Evolutionary conservation across 2,113 vertebrate genomes (phyloP).

Genomic region (Aythya baeri): DNA sequence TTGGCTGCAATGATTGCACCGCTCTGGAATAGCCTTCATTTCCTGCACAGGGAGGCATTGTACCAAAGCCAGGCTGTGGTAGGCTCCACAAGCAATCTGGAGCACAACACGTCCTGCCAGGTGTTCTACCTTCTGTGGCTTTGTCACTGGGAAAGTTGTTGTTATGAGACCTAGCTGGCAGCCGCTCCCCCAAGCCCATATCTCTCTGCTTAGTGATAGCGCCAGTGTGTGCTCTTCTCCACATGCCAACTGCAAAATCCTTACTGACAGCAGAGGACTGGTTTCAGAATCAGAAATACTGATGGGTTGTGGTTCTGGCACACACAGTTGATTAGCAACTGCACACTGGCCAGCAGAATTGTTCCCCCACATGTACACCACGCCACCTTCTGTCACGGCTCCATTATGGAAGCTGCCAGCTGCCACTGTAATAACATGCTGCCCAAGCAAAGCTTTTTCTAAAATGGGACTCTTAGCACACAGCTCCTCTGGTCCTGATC

Average conservation of each 20-base stretch:
- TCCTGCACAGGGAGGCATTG: constrained; percentile 85
- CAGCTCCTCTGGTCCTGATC: constrained; percentile 64
- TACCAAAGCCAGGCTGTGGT: constrained; percentile 93
- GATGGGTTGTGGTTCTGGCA: constrained; percentile 87
- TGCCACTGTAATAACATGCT: constrained; percentile 85
- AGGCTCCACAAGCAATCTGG: constrained; percentile 91
- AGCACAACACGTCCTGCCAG: constrained; percentile 89
- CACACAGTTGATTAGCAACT: constrained; percentile 74
- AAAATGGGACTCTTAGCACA: constrained; percentile 73
- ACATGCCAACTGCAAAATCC: constrained; percentile 89
- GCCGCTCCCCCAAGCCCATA: constrained; percentile 97
- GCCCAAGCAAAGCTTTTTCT: constrained; percentile 86
- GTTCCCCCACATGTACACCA: constrained; percentile 95
- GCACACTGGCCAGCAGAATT: constrained; percentile 94
- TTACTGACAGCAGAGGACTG: constrained; percentile 77
- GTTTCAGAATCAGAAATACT: constrained; percentile 83
- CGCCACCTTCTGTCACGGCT: constrained; percentile 88
- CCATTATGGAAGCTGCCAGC: constrained; percentile 91
- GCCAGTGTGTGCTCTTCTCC: constrained; percentile 93
- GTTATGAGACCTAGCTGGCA: constrained; percentile 88
- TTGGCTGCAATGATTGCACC: constrained; percentile 93
- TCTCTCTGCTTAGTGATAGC: constrained; percentile 86
- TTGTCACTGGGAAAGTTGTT: constrained; percentile 84
- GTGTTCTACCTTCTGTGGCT: constrained; percentile 91
- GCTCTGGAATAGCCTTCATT: constrained; percentile 85